These are phyloP conservation scores for Caiman crocodilus DNA, from an alignment of 2,797 vertebrate genomes.

Conservation along the genomic window DNA sequence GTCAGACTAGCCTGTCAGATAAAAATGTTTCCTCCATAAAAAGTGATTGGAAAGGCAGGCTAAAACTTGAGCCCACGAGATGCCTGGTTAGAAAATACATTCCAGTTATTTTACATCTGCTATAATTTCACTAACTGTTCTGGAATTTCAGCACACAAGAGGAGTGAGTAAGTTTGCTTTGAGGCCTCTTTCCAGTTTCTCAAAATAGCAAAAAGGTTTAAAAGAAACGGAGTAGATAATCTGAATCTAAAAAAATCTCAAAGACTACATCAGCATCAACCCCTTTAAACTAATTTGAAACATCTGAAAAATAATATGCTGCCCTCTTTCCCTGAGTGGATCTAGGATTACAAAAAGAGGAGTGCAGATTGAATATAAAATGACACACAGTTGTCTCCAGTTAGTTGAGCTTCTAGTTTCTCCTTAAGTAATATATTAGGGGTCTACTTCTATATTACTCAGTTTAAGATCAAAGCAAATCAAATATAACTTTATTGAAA, in stretches of 20 bases:
- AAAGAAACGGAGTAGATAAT: neutral
- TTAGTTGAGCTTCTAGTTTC: no score
- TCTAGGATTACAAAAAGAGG: no score
- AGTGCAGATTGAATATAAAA: no score
- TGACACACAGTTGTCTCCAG: no score
- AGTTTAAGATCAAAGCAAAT: no score
- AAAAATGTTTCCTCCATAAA: neutral
- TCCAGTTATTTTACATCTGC: slow-evolving; percentile 40
- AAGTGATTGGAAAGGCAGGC: slow-evolving; percentile 38
- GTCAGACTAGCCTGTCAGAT: neutral
- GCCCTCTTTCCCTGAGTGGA: neutral
- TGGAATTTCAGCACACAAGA: slow-evolving; percentile 36
- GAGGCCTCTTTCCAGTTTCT: neutral
- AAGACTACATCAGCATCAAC: neutral
- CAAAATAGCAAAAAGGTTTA: neutral
- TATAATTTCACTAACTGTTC: slow-evolving; percentile 33
- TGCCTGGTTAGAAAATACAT: slow-evolving; percentile 53
- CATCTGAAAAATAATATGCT: neutral
- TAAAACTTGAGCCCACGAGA: slow-evolving; percentile 60
- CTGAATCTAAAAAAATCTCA: neutral
- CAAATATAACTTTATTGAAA: no score
- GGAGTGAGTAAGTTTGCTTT: neutral
- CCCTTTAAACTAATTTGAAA: neutral
- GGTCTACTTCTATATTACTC: no score
- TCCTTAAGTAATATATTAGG: no score